Evolutionary conservation across 2,113 vertebrate genomes (phyloP).

Genomic region (Eidolon helvum): DNA sequence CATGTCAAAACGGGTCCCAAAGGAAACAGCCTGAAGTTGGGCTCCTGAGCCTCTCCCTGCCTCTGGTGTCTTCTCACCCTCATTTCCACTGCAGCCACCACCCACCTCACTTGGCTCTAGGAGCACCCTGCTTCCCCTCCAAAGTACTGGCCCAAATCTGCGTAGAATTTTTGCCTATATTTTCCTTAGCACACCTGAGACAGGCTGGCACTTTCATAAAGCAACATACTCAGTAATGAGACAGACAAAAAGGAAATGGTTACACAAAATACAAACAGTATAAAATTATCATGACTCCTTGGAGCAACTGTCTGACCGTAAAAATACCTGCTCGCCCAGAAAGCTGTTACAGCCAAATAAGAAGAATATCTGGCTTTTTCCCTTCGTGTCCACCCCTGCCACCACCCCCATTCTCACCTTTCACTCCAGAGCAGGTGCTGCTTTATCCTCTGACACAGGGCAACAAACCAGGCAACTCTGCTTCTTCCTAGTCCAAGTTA

Average conservation of each 20-base stretch:
- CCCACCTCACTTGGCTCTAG: background rate
- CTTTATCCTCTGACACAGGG: background rate
- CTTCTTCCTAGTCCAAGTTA: background rate
- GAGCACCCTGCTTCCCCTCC: background rate
- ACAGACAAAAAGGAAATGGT: background rate
- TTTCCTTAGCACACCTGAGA: background rate
- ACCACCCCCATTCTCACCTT: background rate
- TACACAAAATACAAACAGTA: background rate
- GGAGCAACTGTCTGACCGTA: background rate
- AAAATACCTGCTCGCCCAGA: too few relatives aligned
- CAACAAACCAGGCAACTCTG: background rate
- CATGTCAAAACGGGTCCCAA: accelerated
- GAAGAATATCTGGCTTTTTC: background rate
- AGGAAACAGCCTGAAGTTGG: background rate
- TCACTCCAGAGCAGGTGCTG: background rate
- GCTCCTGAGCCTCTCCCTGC: background rate
- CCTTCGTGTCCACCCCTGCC: accelerated
- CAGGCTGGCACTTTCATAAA: background rate
- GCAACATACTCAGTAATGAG: background rate
- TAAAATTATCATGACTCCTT: background rate
- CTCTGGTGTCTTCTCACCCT: background rate
- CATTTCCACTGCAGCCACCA: background rate
- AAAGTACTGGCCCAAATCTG: background rate
- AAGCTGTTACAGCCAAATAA: background rate
- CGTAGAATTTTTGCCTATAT: background rate